Percentiles rank a stretch among this genome's conserved stretches.
These are phyloP conservation scores for Diuraphis noxia DNA, from an alignment of 1,140 invertebrate genomes.

Conservation along the genomic window DNA sequence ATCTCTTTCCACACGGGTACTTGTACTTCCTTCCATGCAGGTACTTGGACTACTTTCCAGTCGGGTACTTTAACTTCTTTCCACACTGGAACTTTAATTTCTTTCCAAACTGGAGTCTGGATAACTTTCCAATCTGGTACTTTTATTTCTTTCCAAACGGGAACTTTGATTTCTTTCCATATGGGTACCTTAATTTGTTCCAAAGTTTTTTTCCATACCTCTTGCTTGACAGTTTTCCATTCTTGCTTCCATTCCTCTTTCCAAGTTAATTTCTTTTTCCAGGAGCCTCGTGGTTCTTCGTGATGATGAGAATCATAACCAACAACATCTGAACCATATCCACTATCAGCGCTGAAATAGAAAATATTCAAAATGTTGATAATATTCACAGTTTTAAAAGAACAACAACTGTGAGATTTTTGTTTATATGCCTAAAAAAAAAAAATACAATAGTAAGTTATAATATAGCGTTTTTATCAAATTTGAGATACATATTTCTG, in stretches of 20 bases:
- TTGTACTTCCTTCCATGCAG: constrained; percentile 68
- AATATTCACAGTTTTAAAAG: background rate
- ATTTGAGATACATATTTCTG: background rate
- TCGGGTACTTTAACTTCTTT: constrained; percentile 69
- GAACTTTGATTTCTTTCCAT: constrained; percentile 61
- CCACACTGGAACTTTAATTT: constrained; percentile 66
- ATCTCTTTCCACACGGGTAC: constrained; percentile 64
- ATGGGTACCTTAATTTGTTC: constrained; percentile 59
- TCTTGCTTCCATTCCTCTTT: constrained; percentile 63
- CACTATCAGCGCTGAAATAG: constrained; percentile 55
- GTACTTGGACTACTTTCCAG: constrained; percentile 69
- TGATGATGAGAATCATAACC: constrained; percentile 54
- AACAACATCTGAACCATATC: constrained; percentile 58
- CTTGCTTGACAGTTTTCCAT: constrained; percentile 62
- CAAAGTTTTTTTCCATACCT: constrained; percentile 63
- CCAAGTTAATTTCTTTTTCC: constrained; percentile 61
- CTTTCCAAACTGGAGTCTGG: constrained; percentile 64
- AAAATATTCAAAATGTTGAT: background rate
- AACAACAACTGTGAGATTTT: background rate
- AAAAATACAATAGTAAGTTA: background rate
- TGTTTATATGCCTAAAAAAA: background rate
- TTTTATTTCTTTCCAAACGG: constrained; percentile 58
- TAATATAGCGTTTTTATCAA: background rate
- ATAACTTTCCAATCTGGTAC: constrained; percentile 58
- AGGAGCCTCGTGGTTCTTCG: constrained; percentile 68